Percentiles rank a stretch among this genome's conserved stretches.
Conservation (phyloP, 2,113 vertebrate genomes). For the Trochalopteron elliotii region DNA sequence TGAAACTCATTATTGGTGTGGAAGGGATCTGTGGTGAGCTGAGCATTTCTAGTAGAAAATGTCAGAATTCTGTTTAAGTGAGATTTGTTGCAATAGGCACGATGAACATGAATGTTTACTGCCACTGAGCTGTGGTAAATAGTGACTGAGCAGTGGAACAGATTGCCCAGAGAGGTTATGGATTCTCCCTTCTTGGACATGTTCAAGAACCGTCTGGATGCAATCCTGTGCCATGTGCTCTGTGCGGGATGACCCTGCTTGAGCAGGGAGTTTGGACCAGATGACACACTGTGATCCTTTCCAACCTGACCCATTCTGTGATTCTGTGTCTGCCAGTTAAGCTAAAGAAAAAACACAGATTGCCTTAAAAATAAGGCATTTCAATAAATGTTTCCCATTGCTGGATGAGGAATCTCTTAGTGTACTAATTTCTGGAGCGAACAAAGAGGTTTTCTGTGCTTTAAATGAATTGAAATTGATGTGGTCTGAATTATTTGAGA, state of each 20-base stretch:
- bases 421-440: neutral
- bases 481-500: neutral
- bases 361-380: conserved; percentile 4
- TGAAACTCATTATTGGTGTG: conserved; percentile 35
- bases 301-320: neutral
- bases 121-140: neutral
- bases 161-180: neutral
- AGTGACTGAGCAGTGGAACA: neutral
- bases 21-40: neutral
- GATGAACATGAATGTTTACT: conserved; percentile 1
- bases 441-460: neutral
- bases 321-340: neutral
- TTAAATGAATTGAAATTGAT: neutral
- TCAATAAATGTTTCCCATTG: neutral
- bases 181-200: neutral
- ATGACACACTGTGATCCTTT: neutral
- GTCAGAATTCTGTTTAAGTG: neutral
- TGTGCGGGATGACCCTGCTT: neutral
- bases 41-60: neutral
- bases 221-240: neutral
- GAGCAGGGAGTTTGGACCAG: neutral
- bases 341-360: neutral
- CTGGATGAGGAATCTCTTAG: neutral
- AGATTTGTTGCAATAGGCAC: conserved; percentile 2
- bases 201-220: neutral